Conservation (phyloP, 2,113 vertebrate genomes). For the rat (Rattus norvegicus) region GRCr8 NC_086028.1:62002001-62002500, state of each 20-base stretch:
- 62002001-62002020: not conserved
- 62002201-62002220: not conserved
- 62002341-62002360: constrained; percentile 76
- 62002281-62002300: constrained; percentile 59
- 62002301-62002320: constrained; percentile 78
- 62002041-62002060: not conserved
- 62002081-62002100: not conserved
- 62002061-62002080: not conserved
- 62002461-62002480: not conserved
- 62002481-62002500: not conserved
- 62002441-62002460: constrained; percentile 63
- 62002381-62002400: constrained; percentile 69
- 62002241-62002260: constrained; percentile 18
- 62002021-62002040: not conserved
- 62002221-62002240: not conserved
- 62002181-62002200: not conserved
- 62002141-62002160: not conserved
- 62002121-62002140: not conserved
- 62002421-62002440: not conserved
- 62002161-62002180: not conserved
- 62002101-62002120: not conserved
- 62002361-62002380: constrained; percentile 69
- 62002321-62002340: constrained; percentile 70
- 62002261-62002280: constrained; percentile 36
- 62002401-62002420: constrained; percentile 24